Evolutionary conservation across 2,113 vertebrate genomes (phyloP).

Genomic region (Lates calcarifer): DNA sequence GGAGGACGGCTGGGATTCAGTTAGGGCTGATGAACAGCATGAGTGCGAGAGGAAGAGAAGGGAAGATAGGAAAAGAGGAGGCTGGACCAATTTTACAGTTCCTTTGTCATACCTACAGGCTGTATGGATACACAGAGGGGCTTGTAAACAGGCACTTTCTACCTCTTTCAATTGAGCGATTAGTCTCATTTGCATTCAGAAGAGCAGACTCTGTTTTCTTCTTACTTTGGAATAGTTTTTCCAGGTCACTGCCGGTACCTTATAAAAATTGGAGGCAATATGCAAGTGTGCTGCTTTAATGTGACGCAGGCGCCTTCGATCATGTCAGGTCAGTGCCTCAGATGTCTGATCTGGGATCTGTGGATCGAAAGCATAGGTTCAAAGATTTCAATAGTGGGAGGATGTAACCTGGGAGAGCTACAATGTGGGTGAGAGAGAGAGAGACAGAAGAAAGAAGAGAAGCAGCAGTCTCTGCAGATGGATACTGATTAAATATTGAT

Average conservation of each 20-base stretch:
- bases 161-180: slow-evolving; percentile 51
- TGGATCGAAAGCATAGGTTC: slow-evolving; percentile 27
- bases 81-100: slow-evolving; percentile 44
- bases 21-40: slow-evolving; percentile 65
- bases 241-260: slow-evolving; percentile 35
- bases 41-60: slow-evolving; percentile 28
- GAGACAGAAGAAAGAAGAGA: slow-evolving; percentile 49
- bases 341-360: slow-evolving; percentile 35
- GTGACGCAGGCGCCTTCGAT: slow-evolving; percentile 33
- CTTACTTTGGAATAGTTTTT: slow-evolving; percentile 43
- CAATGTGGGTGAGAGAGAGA: slow-evolving; percentile 7
- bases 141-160: slow-evolving; percentile 57
- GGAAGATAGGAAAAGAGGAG: slow-evolving; percentile 34
- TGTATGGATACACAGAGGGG: slow-evolving; percentile 37
- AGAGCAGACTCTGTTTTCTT: slow-evolving; percentile 30
- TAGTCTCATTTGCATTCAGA: slow-evolving; percentile 55
- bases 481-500: slow-evolving; percentile 80
- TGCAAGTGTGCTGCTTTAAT: slow-evolving; percentile 35
- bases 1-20: slow-evolving; percentile 45
- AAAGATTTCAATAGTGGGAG: slow-evolving; percentile 14
- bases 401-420: slow-evolving; percentile 26
- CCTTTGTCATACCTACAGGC: slow-evolving; percentile 48
- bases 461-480: slow-evolving; percentile 72
- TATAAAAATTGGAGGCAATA: slow-evolving; percentile 34
- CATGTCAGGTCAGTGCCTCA: slow-evolving; percentile 14